Conservation (phyloP, 2,113 vertebrate genomes). For the Syrmaticus mikado region DNA sequence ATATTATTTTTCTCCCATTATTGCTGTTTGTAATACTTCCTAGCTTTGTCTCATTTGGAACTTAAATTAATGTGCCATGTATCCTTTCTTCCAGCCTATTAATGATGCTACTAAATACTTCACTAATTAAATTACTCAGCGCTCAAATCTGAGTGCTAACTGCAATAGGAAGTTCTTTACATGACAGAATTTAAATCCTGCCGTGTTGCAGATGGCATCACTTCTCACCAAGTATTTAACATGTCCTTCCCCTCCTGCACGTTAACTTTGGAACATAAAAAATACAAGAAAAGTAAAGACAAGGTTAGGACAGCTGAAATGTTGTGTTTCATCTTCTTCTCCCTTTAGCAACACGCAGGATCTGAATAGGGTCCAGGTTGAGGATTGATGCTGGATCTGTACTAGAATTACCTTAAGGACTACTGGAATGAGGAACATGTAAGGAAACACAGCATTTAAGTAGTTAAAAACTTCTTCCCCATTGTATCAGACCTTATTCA, state of each 20-base stretch:
- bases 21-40: not conserved
- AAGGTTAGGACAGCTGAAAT: not conserved
- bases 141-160: not conserved
- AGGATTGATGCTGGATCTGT: not conserved
- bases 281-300: not conserved
- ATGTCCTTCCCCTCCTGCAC: not conserved
- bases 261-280: not conserved
- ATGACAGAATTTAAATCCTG: not conserved
- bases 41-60: not conserved
- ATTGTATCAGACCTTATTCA: not conserved
- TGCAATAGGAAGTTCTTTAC: not conserved
- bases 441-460: not conserved
- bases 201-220: not conserved
- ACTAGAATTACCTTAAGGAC: not conserved
- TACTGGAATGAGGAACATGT: not conserved
- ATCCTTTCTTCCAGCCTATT: not conserved
- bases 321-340: not conserved
- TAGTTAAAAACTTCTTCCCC: not conserved
- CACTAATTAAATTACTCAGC: not conserved
- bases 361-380: not conserved
- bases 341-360: not conserved
- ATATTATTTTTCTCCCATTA: not conserved
- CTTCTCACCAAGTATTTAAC: not conserved
- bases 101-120: constrained; percentile 20
- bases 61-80: not conserved